phyloP scores from a whole-genome alignment of 2,888 invertebrate species.

The Strigamia maritima region DNA sequence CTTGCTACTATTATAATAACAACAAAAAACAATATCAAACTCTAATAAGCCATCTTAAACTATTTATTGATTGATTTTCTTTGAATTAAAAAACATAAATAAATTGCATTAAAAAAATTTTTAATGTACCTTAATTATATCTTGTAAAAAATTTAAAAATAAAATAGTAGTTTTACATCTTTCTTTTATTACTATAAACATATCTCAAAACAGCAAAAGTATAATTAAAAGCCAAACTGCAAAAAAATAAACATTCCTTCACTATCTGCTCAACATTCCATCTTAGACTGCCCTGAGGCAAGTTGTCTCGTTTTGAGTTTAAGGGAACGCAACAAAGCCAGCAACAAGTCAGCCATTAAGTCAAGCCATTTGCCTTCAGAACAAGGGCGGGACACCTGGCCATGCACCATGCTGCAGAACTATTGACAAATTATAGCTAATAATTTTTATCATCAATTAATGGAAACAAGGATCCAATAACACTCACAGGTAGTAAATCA shows the following conservation, averaged over 20 bases:
- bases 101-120: too few species aligned
- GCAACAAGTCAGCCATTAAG: neutral
- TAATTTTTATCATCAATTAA: neutral
- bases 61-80: too few species aligned
- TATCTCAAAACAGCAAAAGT: neutral
- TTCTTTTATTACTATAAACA: too few species aligned
- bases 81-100: too few species aligned
- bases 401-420: neutral
- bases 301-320: neutral
- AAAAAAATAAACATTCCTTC: neutral
- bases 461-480: neutral
- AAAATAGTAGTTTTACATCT: too few species aligned
- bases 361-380: neutral
- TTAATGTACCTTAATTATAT: too few species aligned
- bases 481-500: neutral
- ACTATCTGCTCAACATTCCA: neutral
- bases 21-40: too few species aligned
- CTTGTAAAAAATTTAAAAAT: too few species aligned
- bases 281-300: neutral
- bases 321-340: neutral
- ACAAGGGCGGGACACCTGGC: neutral
- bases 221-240: neutral
- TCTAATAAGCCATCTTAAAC: too few species aligned
- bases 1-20: too few species aligned
- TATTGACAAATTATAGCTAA: neutral